Evolutionary conservation across 2,797 vertebrate genomes (phyloP).

Genomic region (Halcyon smyrnensis): DNA sequence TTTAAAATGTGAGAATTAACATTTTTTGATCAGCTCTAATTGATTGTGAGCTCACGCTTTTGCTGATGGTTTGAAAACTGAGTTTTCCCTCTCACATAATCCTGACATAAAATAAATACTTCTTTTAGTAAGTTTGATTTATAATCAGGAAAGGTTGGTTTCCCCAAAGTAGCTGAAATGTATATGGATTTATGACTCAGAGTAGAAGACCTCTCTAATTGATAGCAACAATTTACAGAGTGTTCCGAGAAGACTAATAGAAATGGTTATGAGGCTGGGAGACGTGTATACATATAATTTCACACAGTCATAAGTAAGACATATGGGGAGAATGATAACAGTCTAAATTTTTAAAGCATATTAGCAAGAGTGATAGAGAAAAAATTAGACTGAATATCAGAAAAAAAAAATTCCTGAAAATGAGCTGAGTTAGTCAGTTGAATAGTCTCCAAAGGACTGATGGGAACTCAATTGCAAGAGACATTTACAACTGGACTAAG

Average conservation of each 20-base stretch:
- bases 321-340: conserved; percentile 68
- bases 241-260: conserved; percentile 72
- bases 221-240: conserved; percentile 68
- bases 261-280: conserved; percentile 65
- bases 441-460: conserved; percentile 57
- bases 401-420: conserved; percentile 42
- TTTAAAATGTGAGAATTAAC: neutral
- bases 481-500: conserved; percentile 5
- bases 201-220: conserved; percentile 60
- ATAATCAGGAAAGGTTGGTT: conserved; percentile 41
- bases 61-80: neutral
- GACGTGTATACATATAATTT: conserved; percentile 70
- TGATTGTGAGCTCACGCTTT: neutral
- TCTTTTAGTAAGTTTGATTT: conserved; percentile 53
- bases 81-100: neutral
- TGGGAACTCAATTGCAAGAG: conserved; percentile 33
- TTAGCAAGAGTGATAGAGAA: conserved; percentile 38
- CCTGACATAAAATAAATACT: conserved; percentile 46
- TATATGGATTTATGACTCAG: conserved; percentile 55
- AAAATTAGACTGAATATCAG: conserved; percentile 55
- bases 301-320: conserved; percentile 62
- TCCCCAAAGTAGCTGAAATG: conserved; percentile 41
- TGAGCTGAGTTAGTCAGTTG: conserved; percentile 47
- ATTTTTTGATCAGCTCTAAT: neutral
- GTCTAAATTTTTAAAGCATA: conserved; percentile 72